phyloP scores from a whole-genome alignment of 1,140 invertebrate species.

The Formica exsecta region DNA sequence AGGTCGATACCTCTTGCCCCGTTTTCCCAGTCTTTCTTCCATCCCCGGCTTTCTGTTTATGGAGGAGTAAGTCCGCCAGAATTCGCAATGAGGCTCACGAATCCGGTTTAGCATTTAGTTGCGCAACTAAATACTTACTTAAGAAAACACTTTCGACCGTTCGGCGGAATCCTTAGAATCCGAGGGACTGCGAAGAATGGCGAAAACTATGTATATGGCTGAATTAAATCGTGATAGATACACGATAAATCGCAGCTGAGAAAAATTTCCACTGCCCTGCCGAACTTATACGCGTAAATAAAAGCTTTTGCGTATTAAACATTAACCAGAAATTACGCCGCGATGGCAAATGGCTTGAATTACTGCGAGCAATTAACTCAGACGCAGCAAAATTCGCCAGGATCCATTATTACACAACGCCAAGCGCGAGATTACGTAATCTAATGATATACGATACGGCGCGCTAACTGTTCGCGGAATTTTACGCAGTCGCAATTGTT shows the following conservation, averaged over 20 bases:
- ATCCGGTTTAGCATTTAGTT: slow-evolving; percentile 67
- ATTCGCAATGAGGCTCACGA: slow-evolving; percentile 66
- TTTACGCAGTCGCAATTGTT: slow-evolving; percentile 47
- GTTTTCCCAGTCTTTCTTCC: slow-evolving; percentile 18
- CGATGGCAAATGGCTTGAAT: slow-evolving; percentile 59
- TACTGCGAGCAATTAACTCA: slow-evolving; percentile 63
- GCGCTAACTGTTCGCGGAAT: slow-evolving; percentile 58
- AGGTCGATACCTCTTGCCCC: slow-evolving; percentile 38
- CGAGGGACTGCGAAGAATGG: slow-evolving; percentile 19
- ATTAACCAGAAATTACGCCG: slow-evolving; percentile 53
- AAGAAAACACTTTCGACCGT: slow-evolving; percentile 63
- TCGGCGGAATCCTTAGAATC: slow-evolving; percentile 4
- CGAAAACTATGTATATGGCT: slow-evolving; percentile 11
- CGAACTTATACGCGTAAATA: slow-evolving; percentile 11
- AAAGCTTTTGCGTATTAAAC: slow-evolving; percentile 35
- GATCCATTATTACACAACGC: slow-evolving; percentile 64
- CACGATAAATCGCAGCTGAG: slow-evolving; percentile 37
- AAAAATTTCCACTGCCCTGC: background rate
- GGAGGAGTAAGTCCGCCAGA: slow-evolving; percentile 41
- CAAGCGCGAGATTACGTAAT: slow-evolving; percentile 65
- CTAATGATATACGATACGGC: slow-evolving; percentile 63
- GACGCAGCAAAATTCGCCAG: slow-evolving; percentile 63
- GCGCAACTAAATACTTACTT: slow-evolving; percentile 67
- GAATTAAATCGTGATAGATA: slow-evolving; percentile 50
- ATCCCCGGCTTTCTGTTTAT: slow-evolving; percentile 17